Evolutionary conservation across 2,888 invertebrate species (phyloP), one percentile per base, ranked within the genome.

Genomic region (Ophion obscuratus): DNA sequence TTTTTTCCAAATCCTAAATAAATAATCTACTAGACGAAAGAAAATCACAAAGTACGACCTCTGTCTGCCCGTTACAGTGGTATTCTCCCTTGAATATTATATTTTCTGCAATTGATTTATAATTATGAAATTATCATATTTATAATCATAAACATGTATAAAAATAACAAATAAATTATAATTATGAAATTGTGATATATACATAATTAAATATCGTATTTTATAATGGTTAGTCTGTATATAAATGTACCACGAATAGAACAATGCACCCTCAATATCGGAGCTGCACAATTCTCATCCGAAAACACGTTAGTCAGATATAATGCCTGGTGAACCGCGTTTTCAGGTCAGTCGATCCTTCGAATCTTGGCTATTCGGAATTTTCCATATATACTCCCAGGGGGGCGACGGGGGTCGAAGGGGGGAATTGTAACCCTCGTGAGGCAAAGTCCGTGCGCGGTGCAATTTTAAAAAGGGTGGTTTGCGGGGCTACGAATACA

Each of bases 401-500:
- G 5, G 6, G 53, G 4, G 31, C 31, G 31, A 31, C 31, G 4
- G 31, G 31, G 53, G 17, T 7, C 24, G 27, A 14, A 6, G 24
- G 24, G 40, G 31, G 61, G 61, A n/a, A 59, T 73, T 73, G 53
- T 17, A 75, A 62, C 62, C 53, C 47, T 20, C 67, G 73, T 61
- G 80, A 66, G 36, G 53, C 66, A 57, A 67, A 31, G 53, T 74
- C 14, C 17, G 57, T 62, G 61, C 36, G 53, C 53, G 36, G 68
- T 59, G 57, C 57, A 64, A 70, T 62, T 59, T 57, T 78, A 61
- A 78, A 74, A 71, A 64, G 62, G 64, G 70, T 62, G 64, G 70
- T 66, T 64, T 66, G 75, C 78, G 64, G 71, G 75, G 78, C 74
- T 70, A 74, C 85, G 57, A 70, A 78, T 82, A 71, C 74, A 67